These are phyloP conservation scores for Sciurus carolinensis DNA, from an alignment of 2,797 vertebrate species.

Conservation along the genomic window DNA sequence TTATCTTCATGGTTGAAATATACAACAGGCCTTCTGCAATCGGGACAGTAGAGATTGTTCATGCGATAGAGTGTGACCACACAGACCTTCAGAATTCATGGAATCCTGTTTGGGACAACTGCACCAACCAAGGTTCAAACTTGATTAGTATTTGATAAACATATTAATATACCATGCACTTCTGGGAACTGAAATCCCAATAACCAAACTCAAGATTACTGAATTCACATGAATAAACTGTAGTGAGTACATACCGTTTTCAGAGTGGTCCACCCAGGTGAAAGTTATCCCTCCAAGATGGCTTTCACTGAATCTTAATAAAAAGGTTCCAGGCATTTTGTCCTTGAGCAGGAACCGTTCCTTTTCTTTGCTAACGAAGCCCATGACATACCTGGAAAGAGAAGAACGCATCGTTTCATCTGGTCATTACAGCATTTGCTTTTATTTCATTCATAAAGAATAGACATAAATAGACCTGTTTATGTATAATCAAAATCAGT, in stretches of 20 bases:
- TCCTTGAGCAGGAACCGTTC: conserved; percentile 95
- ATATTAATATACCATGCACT: not conserved
- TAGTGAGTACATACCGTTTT: conserved; percentile 91
- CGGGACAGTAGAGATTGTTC: not conserved
- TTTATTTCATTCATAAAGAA: conserved; percentile 30
- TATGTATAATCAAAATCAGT: not conserved
- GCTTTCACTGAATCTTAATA: conserved; percentile 98
- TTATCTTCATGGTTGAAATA: not conserved
- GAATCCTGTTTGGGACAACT: not conserved
- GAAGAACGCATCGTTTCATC: not conserved
- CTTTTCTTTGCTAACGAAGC: conserved; percentile 98
- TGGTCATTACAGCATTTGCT: not conserved
- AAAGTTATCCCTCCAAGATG: conserved; percentile 98
- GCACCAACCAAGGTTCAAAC: not conserved
- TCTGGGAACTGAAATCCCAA: not conserved
- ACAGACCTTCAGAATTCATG: not conserved
- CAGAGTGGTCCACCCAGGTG: conserved; percentile 96
- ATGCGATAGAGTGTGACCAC: not conserved
- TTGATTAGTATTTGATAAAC: not conserved
- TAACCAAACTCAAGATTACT: not conserved
- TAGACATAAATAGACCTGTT: not conserved
- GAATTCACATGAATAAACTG: not conserved
- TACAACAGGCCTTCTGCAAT: not conserved
- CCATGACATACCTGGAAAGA: conserved; percentile 94
- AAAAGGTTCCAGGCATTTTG: conserved; percentile 95